Evolutionary conservation across 1,140 invertebrate species (phyloP), one percentile per base, ranked within the genome.

Genomic region (Cydia fagiglandana): DNA sequence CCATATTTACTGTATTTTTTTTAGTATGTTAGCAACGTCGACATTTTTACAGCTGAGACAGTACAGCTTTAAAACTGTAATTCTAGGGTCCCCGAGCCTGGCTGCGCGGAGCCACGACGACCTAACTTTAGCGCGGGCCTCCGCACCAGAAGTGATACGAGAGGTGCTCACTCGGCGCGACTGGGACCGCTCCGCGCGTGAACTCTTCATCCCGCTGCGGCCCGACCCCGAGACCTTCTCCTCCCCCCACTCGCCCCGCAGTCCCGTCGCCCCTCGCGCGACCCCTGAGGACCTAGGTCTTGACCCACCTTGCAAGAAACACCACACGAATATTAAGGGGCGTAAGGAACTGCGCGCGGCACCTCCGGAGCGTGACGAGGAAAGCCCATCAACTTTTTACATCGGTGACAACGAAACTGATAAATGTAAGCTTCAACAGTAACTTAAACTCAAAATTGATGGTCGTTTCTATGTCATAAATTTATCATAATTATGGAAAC

Each of bases 91-190:
- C 1, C 78, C 88, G 0, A 61, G 56, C 56, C 73, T 91, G 13
- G 85, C 88, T n/a, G 86, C 89, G 6, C 81, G 88, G 50, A 92
- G 91, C 80, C 89, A 91, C 80, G 91, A 92, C 56, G 89, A 92
- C 75, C 66, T 70, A 3, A 17, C 66, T 30, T n/a, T 61, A 61
- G 56, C 56, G 10, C 56, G 56, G 56, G 15, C 7, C 78, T 92
- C 91, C 17, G 91, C 91, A 6, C 91, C 91, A 13, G 90, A 87
- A 77, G 89, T 92, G 24, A 89, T 92, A 56, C 86, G 91, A 66
- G 89, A 92, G 20, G 89, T 92, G 0, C 38, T 91, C 0, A 89
- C 91, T 73, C 79, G 91, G 1, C 77, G 91, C n/a, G 89, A 90
- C 79, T 92, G 91, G 91, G 91, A 92, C 30, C 80, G 89, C 12